Evolutionary conservation across 1,140 invertebrate genomes (phyloP).

Genomic region (Odontomachus brunneus): DNA sequence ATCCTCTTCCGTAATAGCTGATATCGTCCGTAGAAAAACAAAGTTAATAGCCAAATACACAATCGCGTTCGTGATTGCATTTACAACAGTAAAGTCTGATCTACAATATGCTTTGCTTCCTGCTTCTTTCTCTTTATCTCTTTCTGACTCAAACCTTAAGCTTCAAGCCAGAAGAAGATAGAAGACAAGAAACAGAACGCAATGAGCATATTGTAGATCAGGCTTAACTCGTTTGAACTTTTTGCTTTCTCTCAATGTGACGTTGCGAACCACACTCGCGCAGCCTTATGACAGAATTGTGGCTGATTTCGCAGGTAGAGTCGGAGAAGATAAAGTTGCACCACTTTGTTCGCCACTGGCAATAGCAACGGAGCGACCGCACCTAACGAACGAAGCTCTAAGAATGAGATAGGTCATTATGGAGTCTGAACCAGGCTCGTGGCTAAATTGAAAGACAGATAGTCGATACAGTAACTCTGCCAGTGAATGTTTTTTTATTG

Average conservation of each 20-base stretch:
- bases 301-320: slow-evolving; percentile 28
- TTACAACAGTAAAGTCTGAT: no score
- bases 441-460: slow-evolving; percentile 11
- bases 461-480: slow-evolving; percentile 7
- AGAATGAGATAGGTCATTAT: slow-evolving; percentile 23
- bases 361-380: not conserved
- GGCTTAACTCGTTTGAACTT: no score
- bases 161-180: no score
- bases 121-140: no score
- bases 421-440: slow-evolving; percentile 9
- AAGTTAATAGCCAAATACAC: not conserved
- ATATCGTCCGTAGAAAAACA: not conserved
- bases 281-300: not conserved
- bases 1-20: slow-evolving; percentile 5
- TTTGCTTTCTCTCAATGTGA: no score
- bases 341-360: slow-evolving; percentile 20
- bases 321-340: not conserved
- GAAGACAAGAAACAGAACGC: no score
- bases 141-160: no score
- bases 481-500: not conserved
- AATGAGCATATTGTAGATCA: no score
- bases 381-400: slow-evolving; percentile 25
- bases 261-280: no score
- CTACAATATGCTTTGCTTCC: no score
- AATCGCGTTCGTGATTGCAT: not conserved